A percentile compares a stretch with the other conserved stretches of the same genome.
phyloP scores from a whole-genome alignment of 2,888 invertebrate genomes.

The Drosophila neonasuta region DNA sequence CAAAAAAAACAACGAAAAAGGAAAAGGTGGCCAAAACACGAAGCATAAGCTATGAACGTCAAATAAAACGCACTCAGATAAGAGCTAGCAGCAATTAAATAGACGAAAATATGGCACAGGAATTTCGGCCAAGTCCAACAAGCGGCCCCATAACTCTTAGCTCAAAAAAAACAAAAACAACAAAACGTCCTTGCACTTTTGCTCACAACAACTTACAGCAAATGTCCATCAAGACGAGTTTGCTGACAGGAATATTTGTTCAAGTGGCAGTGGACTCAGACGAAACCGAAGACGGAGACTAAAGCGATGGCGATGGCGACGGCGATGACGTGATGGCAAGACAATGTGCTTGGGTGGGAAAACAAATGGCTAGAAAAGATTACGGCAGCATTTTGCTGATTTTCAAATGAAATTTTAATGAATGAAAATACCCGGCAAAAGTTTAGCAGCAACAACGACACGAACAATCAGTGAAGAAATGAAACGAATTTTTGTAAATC shows the following conservation, averaged over 20 bases:
- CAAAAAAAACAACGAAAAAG: background rate
- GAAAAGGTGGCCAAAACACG: slow-evolving; percentile 49
- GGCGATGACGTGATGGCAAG: slow-evolving; percentile 7
- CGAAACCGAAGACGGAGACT: slow-evolving; percentile 4
- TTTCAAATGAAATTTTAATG: slow-evolving; percentile 77
- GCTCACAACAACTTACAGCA: slow-evolving; percentile 10
- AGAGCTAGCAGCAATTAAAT: slow-evolving; percentile 55
- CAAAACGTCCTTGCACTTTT: slow-evolving; percentile 19
- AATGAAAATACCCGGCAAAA: slow-evolving; percentile 47
- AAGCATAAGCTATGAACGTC: slow-evolving; percentile 73
- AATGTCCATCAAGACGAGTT: slow-evolving; percentile 21
- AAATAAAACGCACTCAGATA: slow-evolving; percentile 66
- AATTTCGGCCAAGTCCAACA: slow-evolving; percentile 10
- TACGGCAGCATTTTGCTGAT: slow-evolving; percentile 73
- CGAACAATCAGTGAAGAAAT: slow-evolving; percentile 38
- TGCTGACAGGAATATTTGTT: slow-evolving; percentile 37
- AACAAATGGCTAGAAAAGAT: slow-evolving; percentile 62
- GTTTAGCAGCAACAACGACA: slow-evolving; percentile 27
- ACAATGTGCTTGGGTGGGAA: slow-evolving; percentile 34
- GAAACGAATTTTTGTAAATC: slow-evolving; percentile 46
- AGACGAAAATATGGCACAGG: slow-evolving; percentile 47
- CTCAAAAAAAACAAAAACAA: background rate
- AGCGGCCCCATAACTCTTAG: slow-evolving; percentile 6
- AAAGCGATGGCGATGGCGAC: background rate
- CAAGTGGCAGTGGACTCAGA: slow-evolving; percentile 12